These are phyloP conservation scores for Callyntrura guangdongensis DNA, from an alignment of 2,888 invertebrate species.

Conservation along the genomic window DNA sequence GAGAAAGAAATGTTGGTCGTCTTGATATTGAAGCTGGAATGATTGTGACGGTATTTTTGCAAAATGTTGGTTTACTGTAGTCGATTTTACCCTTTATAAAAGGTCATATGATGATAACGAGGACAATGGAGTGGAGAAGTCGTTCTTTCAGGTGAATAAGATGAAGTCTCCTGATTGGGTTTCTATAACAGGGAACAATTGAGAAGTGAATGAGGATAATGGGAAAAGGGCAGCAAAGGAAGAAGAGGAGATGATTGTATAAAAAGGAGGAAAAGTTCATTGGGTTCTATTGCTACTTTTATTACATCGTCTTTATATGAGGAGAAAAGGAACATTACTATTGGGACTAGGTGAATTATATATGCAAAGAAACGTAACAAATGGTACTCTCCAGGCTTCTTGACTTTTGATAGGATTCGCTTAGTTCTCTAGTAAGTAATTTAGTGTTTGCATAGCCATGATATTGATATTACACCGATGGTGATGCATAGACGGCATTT, in stretches of 20 bases:
- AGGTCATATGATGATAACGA: slow-evolving; percentile 65
- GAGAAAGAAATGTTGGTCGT: slow-evolving; percentile 12
- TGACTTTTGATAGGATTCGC: no score
- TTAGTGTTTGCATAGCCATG: no score
- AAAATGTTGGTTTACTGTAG: slow-evolving; percentile 18
- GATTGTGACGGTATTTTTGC: slow-evolving; percentile 23
- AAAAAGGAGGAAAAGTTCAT: slow-evolving; percentile 52
- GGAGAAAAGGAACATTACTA: background rate
- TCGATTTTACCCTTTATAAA: slow-evolving; percentile 61
- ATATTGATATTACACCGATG: no score
- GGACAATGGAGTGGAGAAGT: slow-evolving; percentile 37
- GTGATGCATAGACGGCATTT: no score
- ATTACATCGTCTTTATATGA: background rate
- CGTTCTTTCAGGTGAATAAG: slow-evolving; percentile 24
- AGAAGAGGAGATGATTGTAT: slow-evolving; percentile 10
- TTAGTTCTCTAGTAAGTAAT: no score
- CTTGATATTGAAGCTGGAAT: slow-evolving; percentile 26
- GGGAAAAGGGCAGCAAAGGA: slow-evolving; percentile 40
- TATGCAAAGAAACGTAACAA: no score
- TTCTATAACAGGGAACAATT: background rate
- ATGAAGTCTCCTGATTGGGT: background rate
- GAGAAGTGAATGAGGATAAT: slow-evolving; percentile 10
- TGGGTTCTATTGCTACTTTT: slow-evolving; percentile 7
- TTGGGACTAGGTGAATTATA: background rate
- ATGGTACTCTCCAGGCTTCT: no score